Evolutionary conservation across 1,140 invertebrate species (phyloP).

Genomic region (Drosophila trapezifrons): DNA sequence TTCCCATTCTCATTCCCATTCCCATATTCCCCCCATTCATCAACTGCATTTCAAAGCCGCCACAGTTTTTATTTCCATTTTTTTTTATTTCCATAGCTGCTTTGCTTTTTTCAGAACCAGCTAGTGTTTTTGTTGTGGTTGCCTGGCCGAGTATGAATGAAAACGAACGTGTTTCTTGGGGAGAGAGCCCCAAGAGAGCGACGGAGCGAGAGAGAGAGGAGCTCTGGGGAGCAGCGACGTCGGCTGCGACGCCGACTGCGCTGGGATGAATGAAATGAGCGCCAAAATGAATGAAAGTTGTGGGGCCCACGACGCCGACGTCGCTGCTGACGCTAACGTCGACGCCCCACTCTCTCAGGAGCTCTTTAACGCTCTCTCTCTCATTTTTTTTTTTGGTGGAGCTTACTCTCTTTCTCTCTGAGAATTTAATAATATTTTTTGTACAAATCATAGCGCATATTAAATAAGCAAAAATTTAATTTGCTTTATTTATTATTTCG

Average conservation of each 20-base stretch:
- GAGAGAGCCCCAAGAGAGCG: conserved; percentile 31
- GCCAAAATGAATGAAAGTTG: conserved; percentile 77
- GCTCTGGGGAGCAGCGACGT: conserved; percentile 22
- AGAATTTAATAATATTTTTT: conserved; percentile 29
- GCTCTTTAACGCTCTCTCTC: conserved; percentile 24
- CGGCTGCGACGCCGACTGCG: conserved; percentile 28
- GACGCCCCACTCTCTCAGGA: conserved; percentile 16
- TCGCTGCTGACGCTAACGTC: conserved; percentile 7
- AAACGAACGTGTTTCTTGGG: conserved; percentile 76
- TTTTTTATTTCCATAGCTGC: conserved; percentile 23
- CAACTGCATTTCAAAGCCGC: conserved; percentile 80
- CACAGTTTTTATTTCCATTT: conserved; percentile 44
- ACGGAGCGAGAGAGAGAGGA: conserved; percentile 29
- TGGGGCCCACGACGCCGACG: conserved; percentile 33
- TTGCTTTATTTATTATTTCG: conserved; percentile 59
- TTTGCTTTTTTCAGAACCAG: conserved; percentile 61
- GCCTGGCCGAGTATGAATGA: conserved; percentile 73
- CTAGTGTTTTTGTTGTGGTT: conserved; percentile 52
- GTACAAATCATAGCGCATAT: conserved; percentile 59
- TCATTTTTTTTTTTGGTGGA: not conserved
- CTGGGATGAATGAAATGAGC: conserved; percentile 66
- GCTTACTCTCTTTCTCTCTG: not conserved
- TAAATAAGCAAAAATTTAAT: conserved; percentile 67
- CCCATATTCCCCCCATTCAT: conserved; percentile 68
- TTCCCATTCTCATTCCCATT: conserved; percentile 31